Conservation (phyloP, 2,888 invertebrate genomes). For the Doris montereyensis region DNA sequence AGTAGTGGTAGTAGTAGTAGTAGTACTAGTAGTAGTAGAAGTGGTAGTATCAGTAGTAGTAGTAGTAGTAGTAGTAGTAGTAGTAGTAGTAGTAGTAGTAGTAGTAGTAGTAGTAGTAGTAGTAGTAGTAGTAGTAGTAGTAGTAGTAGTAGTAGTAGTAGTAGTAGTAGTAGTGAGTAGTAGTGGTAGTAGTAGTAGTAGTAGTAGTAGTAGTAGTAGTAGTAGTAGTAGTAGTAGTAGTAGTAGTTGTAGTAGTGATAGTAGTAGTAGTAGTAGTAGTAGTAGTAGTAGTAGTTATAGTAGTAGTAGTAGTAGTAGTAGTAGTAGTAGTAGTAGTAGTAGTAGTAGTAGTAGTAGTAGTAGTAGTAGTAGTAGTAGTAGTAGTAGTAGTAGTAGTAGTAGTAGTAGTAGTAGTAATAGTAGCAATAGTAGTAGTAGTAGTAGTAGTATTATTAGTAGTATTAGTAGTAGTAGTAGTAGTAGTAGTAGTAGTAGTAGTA, state of each 20-base stretch:
- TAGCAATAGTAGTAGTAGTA: background rate
- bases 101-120: constrained; percentile 21
- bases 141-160: constrained; percentile 16
- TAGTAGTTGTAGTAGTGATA: constrained; percentile 3
- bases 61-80: constrained; percentile 6
- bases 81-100: constrained; percentile 7
- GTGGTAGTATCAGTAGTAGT: too few relatives aligned
- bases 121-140: constrained; percentile 21
- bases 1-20: constrained; percentile 13
- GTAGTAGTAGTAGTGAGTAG: too few relatives aligned
- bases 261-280: constrained; percentile 15
- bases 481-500: background rate
- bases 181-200: background rate
- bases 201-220: background rate
- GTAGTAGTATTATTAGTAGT: too few relatives aligned
- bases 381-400: constrained; percentile 18
- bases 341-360: constrained; percentile 12
- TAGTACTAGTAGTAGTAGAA: background rate
- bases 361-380: constrained; percentile 21
- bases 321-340: constrained; percentile 11
- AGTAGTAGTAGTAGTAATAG: background rate
- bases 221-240: background rate
- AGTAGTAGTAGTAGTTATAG: constrained; percentile 13
- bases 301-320: constrained; percentile 13
- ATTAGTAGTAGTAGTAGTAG: too few relatives aligned